A percentile compares a stretch with the other conserved stretches of the same genome.
Conservation (phyloP, 2,888 invertebrate species). For the Sympetrum striolatum region DNA sequence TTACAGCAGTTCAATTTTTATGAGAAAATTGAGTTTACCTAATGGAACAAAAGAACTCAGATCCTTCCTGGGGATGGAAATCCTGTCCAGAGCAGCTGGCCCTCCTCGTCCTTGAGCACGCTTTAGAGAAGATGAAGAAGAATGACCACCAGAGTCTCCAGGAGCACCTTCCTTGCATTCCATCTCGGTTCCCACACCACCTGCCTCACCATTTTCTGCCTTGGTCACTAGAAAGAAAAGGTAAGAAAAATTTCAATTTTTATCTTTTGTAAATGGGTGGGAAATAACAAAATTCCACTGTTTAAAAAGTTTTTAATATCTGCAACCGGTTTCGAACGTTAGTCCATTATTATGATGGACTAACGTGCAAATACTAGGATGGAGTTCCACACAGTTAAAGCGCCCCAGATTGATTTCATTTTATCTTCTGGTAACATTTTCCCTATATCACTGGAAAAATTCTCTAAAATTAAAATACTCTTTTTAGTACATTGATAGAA, state of each 20-base stretch:
- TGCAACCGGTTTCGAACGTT: too few relatives aligned
- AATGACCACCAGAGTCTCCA: slow-evolving; percentile 24
- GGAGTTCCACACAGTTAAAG: too few relatives aligned
- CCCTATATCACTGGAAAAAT: too few relatives aligned
- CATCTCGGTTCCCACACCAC: slow-evolving; percentile 64
- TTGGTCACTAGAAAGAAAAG: slow-evolving; percentile 63
- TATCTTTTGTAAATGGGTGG: background rate
- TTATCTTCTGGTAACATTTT: too few relatives aligned
- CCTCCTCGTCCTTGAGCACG: slow-evolving; percentile 11
- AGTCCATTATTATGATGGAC: too few relatives aligned
- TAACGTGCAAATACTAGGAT: too few relatives aligned
- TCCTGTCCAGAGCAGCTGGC: slow-evolving; percentile 6
- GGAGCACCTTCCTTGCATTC: slow-evolving; percentile 64
- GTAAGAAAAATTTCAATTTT: background rate
- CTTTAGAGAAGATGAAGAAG: background rate
- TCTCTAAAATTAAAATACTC: too few relatives aligned
- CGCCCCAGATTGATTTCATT: too few relatives aligned
- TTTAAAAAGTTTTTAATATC: too few relatives aligned
- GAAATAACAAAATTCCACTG: too few relatives aligned
- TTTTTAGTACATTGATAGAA: too few relatives aligned
- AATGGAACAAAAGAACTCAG: slow-evolving; percentile 67
- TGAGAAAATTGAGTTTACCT: slow-evolving; percentile 57
- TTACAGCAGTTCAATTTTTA: background rate
- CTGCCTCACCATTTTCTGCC: slow-evolving; percentile 67
- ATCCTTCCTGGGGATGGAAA: slow-evolving; percentile 70